A percentile compares a stretch with the other conserved stretches of the same genome.
Conservation (phyloP, 2,888 invertebrate genomes). For the Lampropteryx suffumata region DNA sequence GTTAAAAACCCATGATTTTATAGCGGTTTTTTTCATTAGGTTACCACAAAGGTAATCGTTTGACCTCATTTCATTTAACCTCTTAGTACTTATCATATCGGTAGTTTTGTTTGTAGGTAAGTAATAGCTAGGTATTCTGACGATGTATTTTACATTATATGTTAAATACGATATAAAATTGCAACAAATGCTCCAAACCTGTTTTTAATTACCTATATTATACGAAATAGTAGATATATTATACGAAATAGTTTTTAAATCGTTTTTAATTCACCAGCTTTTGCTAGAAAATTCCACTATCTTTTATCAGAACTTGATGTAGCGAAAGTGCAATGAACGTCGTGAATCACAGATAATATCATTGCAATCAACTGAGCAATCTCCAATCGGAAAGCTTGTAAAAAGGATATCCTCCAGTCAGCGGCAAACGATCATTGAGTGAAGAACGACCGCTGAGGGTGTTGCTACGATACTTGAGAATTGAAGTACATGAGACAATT, state of each 20-base stretch:
- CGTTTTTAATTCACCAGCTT: not conserved
- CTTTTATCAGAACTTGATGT: slow-evolving; percentile 4
- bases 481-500: slow-evolving; percentile 31
- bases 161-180: too few species aligned
- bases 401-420: slow-evolving; percentile 61
- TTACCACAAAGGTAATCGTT: slow-evolving; percentile 10
- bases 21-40: not conserved
- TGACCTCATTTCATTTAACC: not conserved
- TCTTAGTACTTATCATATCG: not conserved
- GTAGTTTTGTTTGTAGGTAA: not conserved
- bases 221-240: too few species aligned
- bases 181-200: too few species aligned
- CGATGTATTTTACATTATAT: too few species aligned
- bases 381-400: slow-evolving; percentile 58
- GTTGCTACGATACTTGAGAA: slow-evolving; percentile 49
- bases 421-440: slow-evolving; percentile 33
- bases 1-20: too few species aligned
- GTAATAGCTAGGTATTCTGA: too few species aligned
- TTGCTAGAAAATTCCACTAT: not conserved
- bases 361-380: slow-evolving; percentile 56
- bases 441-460: slow-evolving; percentile 41
- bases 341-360: slow-evolving; percentile 40
- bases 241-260: too few species aligned
- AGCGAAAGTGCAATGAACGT: slow-evolving; percentile 30
- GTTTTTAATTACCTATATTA: too few species aligned